Evolutionary conservation across 2,888 invertebrate genomes (phyloP).

Genomic region (Xylota segnis): DNA sequence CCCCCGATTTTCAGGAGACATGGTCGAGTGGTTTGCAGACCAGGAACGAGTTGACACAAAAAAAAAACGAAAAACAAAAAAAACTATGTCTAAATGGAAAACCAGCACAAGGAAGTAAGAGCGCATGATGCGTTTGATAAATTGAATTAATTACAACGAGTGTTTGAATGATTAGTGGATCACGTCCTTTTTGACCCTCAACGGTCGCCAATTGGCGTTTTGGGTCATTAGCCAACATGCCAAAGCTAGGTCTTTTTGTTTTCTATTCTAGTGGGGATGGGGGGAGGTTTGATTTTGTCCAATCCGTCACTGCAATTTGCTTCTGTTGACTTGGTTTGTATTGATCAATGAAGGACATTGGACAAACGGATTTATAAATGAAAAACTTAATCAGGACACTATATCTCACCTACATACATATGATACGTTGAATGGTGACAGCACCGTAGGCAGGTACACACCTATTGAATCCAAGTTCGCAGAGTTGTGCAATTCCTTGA

Average conservation of each 20-base stretch:
- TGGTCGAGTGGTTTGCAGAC: constrained; percentile 58
- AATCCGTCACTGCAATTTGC: constrained; percentile 17
- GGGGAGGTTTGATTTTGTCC: background rate
- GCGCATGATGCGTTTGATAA: constrained; percentile 73
- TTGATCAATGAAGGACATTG: constrained; percentile 18
- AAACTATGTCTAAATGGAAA: constrained; percentile 29
- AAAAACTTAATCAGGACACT: background rate
- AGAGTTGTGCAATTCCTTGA: too few species aligned
- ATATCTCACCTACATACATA: too few species aligned
- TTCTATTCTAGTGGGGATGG: too few species aligned
- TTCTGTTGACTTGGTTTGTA: constrained; percentile 8
- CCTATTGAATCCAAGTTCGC: too few species aligned
- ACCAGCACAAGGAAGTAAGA: constrained; percentile 17
- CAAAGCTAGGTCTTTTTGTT: constrained; percentile 1
- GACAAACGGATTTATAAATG: background rate
- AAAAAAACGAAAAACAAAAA: constrained; percentile 20
- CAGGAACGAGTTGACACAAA: constrained; percentile 42
- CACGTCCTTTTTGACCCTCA: constrained; percentile 50
- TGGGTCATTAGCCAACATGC: constrained; percentile 60
- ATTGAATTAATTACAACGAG: constrained; percentile 76
- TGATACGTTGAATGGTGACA: too few species aligned
- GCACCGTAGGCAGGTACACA: too few species aligned
- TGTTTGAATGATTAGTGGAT: constrained; percentile 73
- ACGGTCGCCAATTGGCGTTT: constrained; percentile 54
- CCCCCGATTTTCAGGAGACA: constrained; percentile 66